Evolutionary conservation across 2,888 invertebrate species (phyloP).

Genomic region (Limnephilus marmoratus): DNA sequence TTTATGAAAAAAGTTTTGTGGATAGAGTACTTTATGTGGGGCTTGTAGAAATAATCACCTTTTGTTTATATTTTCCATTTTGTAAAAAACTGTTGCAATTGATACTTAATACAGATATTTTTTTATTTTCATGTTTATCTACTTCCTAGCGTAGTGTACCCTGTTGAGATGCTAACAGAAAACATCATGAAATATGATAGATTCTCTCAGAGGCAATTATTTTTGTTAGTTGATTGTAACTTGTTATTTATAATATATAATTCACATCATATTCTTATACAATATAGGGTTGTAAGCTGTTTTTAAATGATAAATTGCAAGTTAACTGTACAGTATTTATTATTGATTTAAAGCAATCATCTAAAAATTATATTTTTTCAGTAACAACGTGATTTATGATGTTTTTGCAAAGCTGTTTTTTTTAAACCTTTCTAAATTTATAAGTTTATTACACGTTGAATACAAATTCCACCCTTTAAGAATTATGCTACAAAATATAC

Average conservation of each 20-base stretch:
- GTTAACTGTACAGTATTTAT: constrained; percentile 66
- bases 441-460: not conserved
- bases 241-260: constrained; percentile 40
- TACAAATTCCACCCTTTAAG: not conserved
- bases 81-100: constrained; percentile 8
- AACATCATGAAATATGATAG: not conserved
- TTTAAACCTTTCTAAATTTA: not conserved
- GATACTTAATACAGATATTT: constrained; percentile 28
- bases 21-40: not conserved
- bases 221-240: constrained; percentile 33
- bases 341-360: constrained; percentile 45
- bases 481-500: not conserved
- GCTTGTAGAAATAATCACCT: not conserved
- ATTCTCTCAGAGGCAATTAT: constrained; percentile 30
- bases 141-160: not conserved
- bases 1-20: not conserved
- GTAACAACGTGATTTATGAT: not conserved
- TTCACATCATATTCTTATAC: constrained; percentile 39
- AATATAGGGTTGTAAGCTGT: constrained; percentile 44
- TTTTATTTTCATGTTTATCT: constrained; percentile 21
- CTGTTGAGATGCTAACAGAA: constrained; percentile 16
- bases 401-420: not conserved
- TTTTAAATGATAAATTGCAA: constrained; percentile 50
- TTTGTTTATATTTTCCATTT: constrained; percentile 11
- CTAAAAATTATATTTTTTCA: constrained; percentile 44